These are phyloP conservation scores for Cygnus buccinator DNA, from an alignment of 2,113 vertebrate species.

Conservation along the genomic window DNA sequence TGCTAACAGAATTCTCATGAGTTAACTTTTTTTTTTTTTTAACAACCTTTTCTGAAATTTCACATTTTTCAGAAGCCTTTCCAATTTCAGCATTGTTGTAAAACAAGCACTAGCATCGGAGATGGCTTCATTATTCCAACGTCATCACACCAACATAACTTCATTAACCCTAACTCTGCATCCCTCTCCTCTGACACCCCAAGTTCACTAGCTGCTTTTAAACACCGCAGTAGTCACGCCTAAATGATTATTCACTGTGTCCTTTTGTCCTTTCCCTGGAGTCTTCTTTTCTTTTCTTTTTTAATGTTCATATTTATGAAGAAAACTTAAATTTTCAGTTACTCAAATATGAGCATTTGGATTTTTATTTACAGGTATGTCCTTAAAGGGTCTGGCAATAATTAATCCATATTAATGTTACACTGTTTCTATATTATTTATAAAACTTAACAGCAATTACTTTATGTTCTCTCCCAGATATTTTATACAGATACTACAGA, in stretches of 20 bases:
- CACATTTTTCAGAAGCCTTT: not conserved
- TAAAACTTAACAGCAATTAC: not conserved
- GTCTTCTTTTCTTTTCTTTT: not conserved
- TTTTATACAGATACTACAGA: not conserved
- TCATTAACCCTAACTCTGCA: not conserved
- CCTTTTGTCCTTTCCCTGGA: not conserved
- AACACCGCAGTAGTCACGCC: not conserved
- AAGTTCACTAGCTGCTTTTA: not conserved
- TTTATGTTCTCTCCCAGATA: not conserved
- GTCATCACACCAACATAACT: not conserved
- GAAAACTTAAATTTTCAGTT: not conserved
- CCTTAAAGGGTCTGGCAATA: not conserved
- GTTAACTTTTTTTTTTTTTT: not conserved
- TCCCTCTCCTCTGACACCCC: not conserved
- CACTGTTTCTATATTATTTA: not conserved
- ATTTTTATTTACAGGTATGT: not conserved
- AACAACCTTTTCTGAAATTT: not conserved
- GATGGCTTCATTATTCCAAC: not conserved
- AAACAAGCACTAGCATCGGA: not conserved
- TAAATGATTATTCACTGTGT: not conserved
- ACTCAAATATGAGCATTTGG: not conserved
- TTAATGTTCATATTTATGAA: not conserved
- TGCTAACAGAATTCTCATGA: not conserved
- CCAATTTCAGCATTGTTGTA: not conserved
- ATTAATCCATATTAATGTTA: not conserved